Conservation (phyloP, 2,797 vertebrate genomes). For the Melanotaenia pygmaea region DNA sequence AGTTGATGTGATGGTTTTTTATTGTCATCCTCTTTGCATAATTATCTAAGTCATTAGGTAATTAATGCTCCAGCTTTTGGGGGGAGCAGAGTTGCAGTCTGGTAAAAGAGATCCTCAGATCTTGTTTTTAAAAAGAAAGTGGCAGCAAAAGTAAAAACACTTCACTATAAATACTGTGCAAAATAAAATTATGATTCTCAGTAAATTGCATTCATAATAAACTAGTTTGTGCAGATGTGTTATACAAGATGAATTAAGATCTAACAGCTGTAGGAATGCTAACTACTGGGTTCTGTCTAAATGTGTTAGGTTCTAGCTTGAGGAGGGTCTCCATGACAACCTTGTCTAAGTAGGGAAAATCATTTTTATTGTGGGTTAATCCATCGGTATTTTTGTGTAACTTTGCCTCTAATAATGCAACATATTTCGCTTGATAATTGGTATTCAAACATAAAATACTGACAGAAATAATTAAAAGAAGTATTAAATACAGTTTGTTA, state of each 20-base stretch:
- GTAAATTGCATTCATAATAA: neutral
- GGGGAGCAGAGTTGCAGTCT: too few species aligned
- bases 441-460: neutral
- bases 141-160: too few species aligned
- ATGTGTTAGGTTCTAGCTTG: neutral
- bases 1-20: too few species aligned
- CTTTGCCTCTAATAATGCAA: neutral
- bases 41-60: too few species aligned
- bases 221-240: neutral
- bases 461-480: neutral
- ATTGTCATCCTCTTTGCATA: too few species aligned
- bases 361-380: too few species aligned
- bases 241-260: neutral
- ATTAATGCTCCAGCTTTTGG: too few species aligned
- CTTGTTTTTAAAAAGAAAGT: too few species aligned
- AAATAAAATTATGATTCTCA: neutral
- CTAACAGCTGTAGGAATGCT: neutral
- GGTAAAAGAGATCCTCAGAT: too few species aligned
- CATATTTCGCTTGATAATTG: neutral
- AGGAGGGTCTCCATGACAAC: neutral
- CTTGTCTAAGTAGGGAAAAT: neutral
- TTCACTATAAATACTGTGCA: too few species aligned
- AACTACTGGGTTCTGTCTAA: neutral
- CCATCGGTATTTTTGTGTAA: too few species aligned
- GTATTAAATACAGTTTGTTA: neutral